Conservation (phyloP, 2,797 vertebrate species). For the Sylvilagus floridanus region DNA sequence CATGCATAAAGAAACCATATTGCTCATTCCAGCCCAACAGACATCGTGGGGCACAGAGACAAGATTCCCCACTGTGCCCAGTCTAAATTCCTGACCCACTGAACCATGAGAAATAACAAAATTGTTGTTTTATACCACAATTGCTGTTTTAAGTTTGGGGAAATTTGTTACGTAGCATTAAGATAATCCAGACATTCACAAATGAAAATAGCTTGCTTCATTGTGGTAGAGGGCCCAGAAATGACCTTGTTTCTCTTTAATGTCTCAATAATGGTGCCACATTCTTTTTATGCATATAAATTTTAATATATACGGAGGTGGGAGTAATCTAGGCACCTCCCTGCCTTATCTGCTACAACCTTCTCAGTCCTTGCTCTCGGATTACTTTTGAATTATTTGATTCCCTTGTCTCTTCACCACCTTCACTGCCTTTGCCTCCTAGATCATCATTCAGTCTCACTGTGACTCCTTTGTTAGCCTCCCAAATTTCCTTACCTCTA, state of each 20-base stretch:
- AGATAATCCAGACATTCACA: slow-evolving; percentile 36
- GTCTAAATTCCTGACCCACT: slow-evolving; percentile 57
- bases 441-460: not conserved
- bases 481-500: not conserved
- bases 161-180: slow-evolving; percentile 55
- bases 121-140: slow-evolving; percentile 39
- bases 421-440: not conserved
- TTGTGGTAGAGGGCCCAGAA: not conserved
- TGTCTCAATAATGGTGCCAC: not conserved
- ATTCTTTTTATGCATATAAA: not conserved
- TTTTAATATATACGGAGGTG: not conserved
- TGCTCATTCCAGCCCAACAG: not conserved
- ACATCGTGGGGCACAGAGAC: not conserved
- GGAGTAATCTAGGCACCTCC: not conserved
- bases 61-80: slow-evolving; percentile 15
- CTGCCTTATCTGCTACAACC: not conserved
- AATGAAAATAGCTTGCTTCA: not conserved
- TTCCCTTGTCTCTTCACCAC: not conserved
- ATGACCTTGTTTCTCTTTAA: not conserved
- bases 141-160: not conserved
- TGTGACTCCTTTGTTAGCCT: not conserved
- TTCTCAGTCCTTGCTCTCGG: too few species aligned
- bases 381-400: not conserved
- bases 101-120: slow-evolving; percentile 53
- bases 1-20: not conserved